phyloP scores from a whole-genome alignment of 64 coral and sea anemone species.

The Actinia tenebrosa region DNA sequence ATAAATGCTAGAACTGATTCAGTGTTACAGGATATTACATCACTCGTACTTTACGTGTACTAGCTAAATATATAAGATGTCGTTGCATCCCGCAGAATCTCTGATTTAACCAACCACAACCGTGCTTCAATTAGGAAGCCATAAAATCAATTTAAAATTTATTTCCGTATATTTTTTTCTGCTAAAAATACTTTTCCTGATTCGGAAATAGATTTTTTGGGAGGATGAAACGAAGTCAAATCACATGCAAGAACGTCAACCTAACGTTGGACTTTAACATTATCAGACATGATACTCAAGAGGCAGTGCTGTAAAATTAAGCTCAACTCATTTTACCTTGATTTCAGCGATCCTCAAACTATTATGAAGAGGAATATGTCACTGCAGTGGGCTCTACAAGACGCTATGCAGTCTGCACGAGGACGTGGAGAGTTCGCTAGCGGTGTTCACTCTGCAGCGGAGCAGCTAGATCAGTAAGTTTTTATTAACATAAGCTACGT shows the following conservation, averaged over 20 bases:
- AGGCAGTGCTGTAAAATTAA: neutral
- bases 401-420: conserved; percentile 25
- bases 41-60: neutral
- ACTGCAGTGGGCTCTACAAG: conserved; percentile 26
- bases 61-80: neutral
- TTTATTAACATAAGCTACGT: too few species aligned
- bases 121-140: neutral
- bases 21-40: conserved; percentile 1
- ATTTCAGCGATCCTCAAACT: conserved; percentile 2
- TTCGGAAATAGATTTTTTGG: too few species aligned
- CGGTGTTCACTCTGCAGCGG: conserved; percentile 35
- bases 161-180: neutral
- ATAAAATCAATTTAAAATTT: neutral
- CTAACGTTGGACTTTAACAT: too few species aligned
- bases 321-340: neutral
- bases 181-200: too few species aligned
- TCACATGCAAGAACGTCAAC: too few species aligned
- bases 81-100: neutral
- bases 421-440: conserved; percentile 27
- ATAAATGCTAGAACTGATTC: neutral
- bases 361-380: conserved; percentile 17
- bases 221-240: too few species aligned
- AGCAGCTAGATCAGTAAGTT: conserved; percentile 47
- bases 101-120: neutral
- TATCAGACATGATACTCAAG: neutral